These are phyloP conservation scores for Cyphomyrus discorhynchus DNA, from an alignment of 2,113 vertebrate species.

Conservation along the genomic window DNA sequence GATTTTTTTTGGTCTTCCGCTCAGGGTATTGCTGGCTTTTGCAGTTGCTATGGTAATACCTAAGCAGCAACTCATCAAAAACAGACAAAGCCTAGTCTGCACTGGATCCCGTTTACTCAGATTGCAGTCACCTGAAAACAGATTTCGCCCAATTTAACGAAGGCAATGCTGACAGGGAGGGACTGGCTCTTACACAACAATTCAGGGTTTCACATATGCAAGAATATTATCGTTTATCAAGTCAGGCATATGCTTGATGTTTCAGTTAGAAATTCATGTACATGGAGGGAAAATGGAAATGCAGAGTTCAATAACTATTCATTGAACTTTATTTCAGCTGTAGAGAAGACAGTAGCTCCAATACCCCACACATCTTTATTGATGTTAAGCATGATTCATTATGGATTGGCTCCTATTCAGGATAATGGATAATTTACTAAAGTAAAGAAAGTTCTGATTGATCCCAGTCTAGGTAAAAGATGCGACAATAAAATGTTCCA, in stretches of 20 bases:
- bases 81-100: not conserved
- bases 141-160: not conserved
- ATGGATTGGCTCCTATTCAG: not conserved
- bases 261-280: not conserved
- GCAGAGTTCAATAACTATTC: not conserved
- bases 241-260: not conserved
- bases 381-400: not conserved
- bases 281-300: not conserved
- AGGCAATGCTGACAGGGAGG: not conserved
- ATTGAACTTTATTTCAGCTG: not conserved
- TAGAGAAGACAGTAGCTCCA: not conserved
- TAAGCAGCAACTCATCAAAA: not conserved
- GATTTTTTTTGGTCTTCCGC: not conserved
- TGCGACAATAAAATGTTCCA: not conserved
- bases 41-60: conserved; percentile 7
- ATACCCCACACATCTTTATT: not conserved
- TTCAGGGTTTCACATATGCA: not conserved
- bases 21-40: not conserved
- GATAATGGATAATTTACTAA: not conserved
- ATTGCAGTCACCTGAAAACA: not conserved
- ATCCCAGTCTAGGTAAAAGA: not conserved
- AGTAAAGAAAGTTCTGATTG: not conserved
- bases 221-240: not conserved
- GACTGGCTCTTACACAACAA: not conserved
- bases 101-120: not conserved